Evolutionary conservation across 2,888 invertebrate genomes (phyloP), one percentile per base, ranked within the genome.

Genomic region (Trissonchulus latispiculum): DNA sequence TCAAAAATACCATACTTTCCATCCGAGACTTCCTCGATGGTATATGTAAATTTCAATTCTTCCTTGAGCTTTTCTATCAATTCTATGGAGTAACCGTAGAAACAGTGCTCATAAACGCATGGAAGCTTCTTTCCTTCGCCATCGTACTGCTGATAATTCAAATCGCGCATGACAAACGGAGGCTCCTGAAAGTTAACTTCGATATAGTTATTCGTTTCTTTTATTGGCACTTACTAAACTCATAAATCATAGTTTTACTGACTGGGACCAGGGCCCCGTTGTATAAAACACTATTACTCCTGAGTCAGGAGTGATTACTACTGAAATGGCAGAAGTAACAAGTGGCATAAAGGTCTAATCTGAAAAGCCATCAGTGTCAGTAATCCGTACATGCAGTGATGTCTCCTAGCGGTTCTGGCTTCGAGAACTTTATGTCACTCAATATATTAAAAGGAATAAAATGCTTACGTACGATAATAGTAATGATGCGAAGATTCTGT

Each of bases 81-180:
- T 8, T n/a, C n/a, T 8, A 64, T 64, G 18, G 8, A 29, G 66
- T 64, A 64, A 32, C 66, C 66, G 35, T 32, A 29, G 8, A 64
- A n/a, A 33, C 66, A 64, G 28, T 64, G 66, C 8, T n/a, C n/a
- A 28, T 64, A 33, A n/a, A n/a, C 35, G 66, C 66, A 64, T n/a
- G 8, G 8, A 8, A 33, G 31, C 8, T 8, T 8, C 18, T 64
- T 32, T 8, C 66, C 66, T n/a, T 64, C 66, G 8, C 8, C 66
- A 28, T 64, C 66, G 8, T 15, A 32, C 28, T 64, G 31, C 18
- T n/a, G 8, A n/a, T 64, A 64, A n/a, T 64, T 64, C 66, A 33
- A 33, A n/a, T 64, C 66, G 8, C 66, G 66, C 66, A 64, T 64
- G 8, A 64, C 66, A 64, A 64, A 64, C 66, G 66, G 66, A 29